Conservation (phyloP, 2,888 invertebrate species). For the Venustoraphidia nigricollis region DNA sequence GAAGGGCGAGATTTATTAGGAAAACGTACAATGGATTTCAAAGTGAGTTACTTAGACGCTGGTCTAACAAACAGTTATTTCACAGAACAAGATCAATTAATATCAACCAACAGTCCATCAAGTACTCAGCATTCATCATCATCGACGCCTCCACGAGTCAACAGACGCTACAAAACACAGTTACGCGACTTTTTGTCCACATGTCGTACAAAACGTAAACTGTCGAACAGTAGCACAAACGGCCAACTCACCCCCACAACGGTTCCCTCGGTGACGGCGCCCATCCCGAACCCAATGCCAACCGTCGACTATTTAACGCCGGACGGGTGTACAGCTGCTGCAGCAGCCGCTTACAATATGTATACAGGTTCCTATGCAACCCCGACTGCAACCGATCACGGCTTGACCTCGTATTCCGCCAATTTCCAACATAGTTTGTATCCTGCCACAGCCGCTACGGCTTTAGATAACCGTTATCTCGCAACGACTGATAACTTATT, state of each 20-base stretch:
- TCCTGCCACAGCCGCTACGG: conserved; percentile 32
- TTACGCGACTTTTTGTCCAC: conserved; percentile 84
- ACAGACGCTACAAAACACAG: conserved; percentile 85
- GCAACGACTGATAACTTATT: conserved; percentile 71
- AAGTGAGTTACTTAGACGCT: conserved; percentile 92
- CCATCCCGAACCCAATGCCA: conserved; percentile 36
- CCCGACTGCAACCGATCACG: conserved; percentile 46
- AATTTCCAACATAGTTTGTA: conserved; percentile 47
- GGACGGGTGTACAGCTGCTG: conserved; percentile 42
- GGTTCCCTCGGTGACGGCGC: conserved; percentile 35
- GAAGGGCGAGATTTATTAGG: conserved; percentile 94
- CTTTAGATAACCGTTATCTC: conserved; percentile 45
- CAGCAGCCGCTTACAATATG: conserved; percentile 69
- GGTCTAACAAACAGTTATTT: conserved; percentile 84
- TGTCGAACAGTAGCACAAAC: conserved; percentile 24
- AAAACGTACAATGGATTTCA: conserved; percentile 97
- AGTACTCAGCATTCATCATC: conserved; percentile 34
- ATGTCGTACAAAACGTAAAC: conserved; percentile 67
- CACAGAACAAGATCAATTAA: conserved; percentile 68
- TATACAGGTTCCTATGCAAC: conserved; percentile 67
- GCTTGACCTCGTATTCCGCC: conserved; percentile 43
- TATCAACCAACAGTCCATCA: conserved; percentile 40
- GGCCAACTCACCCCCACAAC: conserved; percentile 27
- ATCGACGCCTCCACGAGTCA: conserved; percentile 64
- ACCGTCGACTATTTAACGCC: conserved; percentile 53